Conservation (phyloP, 2,113 vertebrate species). For the Crotalus horridus region DNA sequence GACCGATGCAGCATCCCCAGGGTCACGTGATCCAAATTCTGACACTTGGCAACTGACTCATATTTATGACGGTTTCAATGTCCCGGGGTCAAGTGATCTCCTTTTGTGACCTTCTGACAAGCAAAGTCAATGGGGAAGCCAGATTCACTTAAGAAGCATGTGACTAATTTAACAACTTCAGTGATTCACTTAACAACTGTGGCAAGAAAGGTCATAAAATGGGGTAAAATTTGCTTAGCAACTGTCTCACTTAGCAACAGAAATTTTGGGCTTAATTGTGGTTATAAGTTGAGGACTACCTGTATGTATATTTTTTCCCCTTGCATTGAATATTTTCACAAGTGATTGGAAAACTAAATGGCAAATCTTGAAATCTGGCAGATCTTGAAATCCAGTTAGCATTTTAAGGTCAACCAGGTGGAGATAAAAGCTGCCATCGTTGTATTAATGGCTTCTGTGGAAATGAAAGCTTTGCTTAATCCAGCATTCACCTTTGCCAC, state of each 20-base stretch:
- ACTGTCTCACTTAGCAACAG: background rate
- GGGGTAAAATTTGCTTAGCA: background rate
- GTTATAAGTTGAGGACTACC: background rate
- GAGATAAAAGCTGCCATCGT: background rate
- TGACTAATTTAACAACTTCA: no score
- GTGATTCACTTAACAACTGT: no score
- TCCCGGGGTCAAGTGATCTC: no score
- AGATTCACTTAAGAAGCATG: no score
- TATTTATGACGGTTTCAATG: no score
- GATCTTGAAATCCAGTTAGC: background rate
- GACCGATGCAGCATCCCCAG: no score
- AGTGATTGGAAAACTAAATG: background rate
- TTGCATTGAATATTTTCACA: background rate
- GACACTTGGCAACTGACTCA: no score
- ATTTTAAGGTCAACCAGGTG: background rate
- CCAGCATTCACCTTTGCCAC: background rate
- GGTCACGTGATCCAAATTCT: no score
- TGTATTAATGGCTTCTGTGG: no score
- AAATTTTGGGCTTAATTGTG: background rate
- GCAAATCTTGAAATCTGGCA: background rate
- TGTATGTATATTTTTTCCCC: background rate
- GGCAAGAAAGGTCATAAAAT: no score
- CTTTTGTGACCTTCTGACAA: no score
- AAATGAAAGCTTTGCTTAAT: background rate
- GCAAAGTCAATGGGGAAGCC: no score